Conservation (phyloP, 2,797 vertebrate genomes). For the Mustela erminea region DNA sequence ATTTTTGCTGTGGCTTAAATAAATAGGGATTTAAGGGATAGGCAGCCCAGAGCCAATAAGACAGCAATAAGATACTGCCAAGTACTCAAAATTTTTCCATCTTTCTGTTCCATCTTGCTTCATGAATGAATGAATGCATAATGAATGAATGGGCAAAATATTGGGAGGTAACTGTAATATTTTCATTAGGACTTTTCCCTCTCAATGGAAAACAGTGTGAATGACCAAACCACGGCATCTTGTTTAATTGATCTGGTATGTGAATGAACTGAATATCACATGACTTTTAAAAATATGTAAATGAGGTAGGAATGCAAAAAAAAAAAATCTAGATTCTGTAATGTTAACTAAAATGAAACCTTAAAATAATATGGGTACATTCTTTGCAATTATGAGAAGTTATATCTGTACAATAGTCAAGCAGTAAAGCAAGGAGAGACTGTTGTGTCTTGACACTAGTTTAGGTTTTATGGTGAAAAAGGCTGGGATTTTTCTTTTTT, state of each 20-base stretch:
- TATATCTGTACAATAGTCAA: not conserved
- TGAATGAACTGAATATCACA: not conserved
- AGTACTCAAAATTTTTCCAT: not conserved
- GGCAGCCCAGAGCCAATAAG: not conserved
- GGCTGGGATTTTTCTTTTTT: not conserved
- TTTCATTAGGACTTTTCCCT: not conserved
- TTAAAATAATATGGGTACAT: not conserved
- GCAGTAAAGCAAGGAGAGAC: constrained; percentile 8
- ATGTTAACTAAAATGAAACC: constrained; percentile 41
- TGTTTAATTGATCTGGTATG: not conserved
- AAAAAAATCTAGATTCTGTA: not conserved
- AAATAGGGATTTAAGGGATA: not conserved
- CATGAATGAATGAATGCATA: not conserved
- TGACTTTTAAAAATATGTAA: not conserved
- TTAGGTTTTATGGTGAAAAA: constrained; percentile 43
- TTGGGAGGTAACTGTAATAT: not conserved
- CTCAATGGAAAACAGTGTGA: not conserved
- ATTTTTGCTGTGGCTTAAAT: not conserved
- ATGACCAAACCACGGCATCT: not conserved
- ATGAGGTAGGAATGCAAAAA: not conserved
- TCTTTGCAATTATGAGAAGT: constrained; percentile 34
- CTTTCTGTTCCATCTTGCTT: not conserved
- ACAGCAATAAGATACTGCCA: not conserved
- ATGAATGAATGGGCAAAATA: not conserved
- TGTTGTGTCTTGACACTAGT: not conserved